Base-by-base conservation (phyloP, 2,888 invertebrate species). In the Mellilla xanthometata region DNA sequence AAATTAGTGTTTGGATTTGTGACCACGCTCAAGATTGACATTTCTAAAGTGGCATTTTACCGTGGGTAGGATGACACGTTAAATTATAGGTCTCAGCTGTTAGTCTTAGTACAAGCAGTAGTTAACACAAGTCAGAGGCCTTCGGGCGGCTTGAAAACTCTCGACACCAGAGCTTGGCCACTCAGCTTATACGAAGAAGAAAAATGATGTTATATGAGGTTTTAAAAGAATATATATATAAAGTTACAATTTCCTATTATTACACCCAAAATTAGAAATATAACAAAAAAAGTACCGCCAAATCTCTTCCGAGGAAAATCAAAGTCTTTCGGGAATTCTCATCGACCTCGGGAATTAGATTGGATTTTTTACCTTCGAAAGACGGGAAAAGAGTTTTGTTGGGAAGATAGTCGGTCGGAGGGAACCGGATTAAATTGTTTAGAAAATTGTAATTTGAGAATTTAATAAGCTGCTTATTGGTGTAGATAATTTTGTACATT, bases 291-390 rank as follows among this genome's bases (percentile, higher is more conserved):
- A 24, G 8, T 27, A 36, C 33, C n/a, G 9, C 9, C 13, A 42
- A 48, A 48, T 5, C 41, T 34, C 29, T 48, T 38, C 36, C 7
- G 24, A 33, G 38, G 36, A 48, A 48, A 48, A 48, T 33, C 41
- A 42, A 29, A 41, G 24, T 39, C 47, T 42, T 24, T 15, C 3
- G 47, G 38, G 47, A 48, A 41, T 48, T 38, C 33, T 38, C 41
- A 39, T 42, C 47, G 24, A 33, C 38, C 36, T 28, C 13, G 34
- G 33, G 41, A 42, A 41, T 41, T 41, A 42, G 41, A 48, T 48
- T 48, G 47, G 41, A 33, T 48, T 42, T 46, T 45, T 40, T 42
- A 42, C 38, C 47, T 48, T 19, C 35, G n/a, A 30, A 26, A 12
- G 32, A 33, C 32, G 38, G 41, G 13, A 36, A 40, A 19, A 33